Evolutionary conservation across 2,113 vertebrate genomes (phyloP).

Genomic region (Elachura formosa): DNA sequence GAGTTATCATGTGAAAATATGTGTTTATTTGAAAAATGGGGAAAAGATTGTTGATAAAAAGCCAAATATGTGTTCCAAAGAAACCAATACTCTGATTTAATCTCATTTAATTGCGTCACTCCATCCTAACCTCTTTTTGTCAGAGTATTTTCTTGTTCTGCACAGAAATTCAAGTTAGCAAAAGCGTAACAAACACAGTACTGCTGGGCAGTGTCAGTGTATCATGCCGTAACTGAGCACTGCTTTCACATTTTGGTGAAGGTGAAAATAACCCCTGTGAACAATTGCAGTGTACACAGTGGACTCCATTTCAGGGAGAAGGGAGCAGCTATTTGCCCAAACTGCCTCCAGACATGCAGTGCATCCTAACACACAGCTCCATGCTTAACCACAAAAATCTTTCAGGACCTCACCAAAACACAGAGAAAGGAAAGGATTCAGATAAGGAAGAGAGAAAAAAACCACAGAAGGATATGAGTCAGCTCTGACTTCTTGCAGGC

Average conservation of each 20-base stretch:
- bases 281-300: background rate
- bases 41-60: constrained; percentile 23
- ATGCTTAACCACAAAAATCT: background rate
- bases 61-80: constrained; percentile 21
- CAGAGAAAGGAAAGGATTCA: background rate
- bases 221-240: background rate
- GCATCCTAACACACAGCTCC: background rate
- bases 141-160: constrained; percentile 24
- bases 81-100: constrained; percentile 42
- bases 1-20: constrained; percentile 55
- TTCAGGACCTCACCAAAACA: constrained; percentile 5
- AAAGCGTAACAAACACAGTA: background rate
- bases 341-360: background rate
- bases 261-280: background rate
- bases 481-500: background rate
- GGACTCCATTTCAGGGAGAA: background rate
- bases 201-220: background rate
- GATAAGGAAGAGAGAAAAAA: background rate
- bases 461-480: constrained; percentile 15
- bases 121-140: constrained; percentile 30
- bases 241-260: background rate
- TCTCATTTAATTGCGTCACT: constrained; percentile 31
- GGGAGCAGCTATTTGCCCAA: background rate
- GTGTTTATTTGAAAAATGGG: constrained; percentile 44
- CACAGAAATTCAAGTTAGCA: constrained; percentile 25